Base-by-base conservation (phyloP, 2,113 vertebrate genomes). In the Hyaena hyaena region DNA sequence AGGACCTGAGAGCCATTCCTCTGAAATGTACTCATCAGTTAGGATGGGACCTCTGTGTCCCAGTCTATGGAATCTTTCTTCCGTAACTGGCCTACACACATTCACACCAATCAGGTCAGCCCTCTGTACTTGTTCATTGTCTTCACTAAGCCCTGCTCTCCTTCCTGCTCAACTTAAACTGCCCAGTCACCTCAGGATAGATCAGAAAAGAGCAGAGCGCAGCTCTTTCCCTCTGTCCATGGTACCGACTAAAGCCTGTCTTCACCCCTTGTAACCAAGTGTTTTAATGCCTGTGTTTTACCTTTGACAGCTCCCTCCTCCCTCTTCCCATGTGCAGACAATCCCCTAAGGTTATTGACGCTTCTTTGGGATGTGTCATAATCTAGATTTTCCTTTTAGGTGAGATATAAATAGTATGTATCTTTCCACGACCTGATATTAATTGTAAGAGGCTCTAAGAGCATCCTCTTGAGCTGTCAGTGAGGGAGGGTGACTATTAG, bases 201-300 rank as follows among this genome's bases (percentile, higher is more conserved):
- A 31, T 19, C n/a, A 43, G 19, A 74, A 24, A 43, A 55, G 71
- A 61, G 35, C 58, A 55, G 71, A 61, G 35, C 35, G 5, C n/a
- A 7, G n/a, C n/a, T 69, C 63, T 16, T 12, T 4, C n/a, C 19
- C 17, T 2, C 77, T 10, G 16, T 33, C 26, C 0, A 19, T 16
- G 31, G 17, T 63, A 31, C 71, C 15, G 89, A 43, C 15, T 24
- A 31, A 33, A 55, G 28, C 65, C 63, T 39, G 45, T 53, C 2
- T 3, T 19, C 53, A 19, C 2, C 71, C 28, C 4, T 26, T n/a
- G 39, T n/a, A 26, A 31, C 0, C 3, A 21, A 10, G 17, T 61
- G 21, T 61, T 19, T 50, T 50, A 50, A 50, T 50, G 21, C 21
- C 28, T 45, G 65, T 24, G 77, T 48, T 11, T 45, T 58, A 10